phyloP scores from a whole-genome alignment of 1,140 invertebrate species.

The Aplysia californica region DNA sequence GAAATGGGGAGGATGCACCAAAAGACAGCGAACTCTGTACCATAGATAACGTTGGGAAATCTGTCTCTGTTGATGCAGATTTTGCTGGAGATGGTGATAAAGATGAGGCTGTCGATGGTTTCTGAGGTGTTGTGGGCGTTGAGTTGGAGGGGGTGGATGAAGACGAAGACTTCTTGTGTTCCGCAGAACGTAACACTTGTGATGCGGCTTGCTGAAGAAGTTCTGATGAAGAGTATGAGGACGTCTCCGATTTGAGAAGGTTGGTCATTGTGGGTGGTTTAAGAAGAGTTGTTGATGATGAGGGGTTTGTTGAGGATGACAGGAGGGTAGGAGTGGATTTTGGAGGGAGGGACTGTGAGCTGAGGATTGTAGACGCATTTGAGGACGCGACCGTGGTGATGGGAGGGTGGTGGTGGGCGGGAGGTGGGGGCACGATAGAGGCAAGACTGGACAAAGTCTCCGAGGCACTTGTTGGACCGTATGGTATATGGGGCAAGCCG shows the following conservation, averaged over 20 bases:
- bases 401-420: conserved; percentile 11
- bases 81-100: conserved; percentile 24
- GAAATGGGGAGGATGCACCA: conserved; percentile 30
- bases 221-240: background rate
- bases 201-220: background rate
- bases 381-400: background rate
- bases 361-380: background rate
- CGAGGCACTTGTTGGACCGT: conserved; percentile 19
- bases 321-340: background rate
- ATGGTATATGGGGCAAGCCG: conserved; percentile 11
- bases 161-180: background rate
- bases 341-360: background rate
- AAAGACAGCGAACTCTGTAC: background rate
- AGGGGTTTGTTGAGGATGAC: conserved; percentile 17
- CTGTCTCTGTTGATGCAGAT: conserved; percentile 36
- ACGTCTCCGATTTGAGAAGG: background rate
- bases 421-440: conserved; percentile 24
- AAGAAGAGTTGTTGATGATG: conserved; percentile 15
- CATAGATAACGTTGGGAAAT: background rate
- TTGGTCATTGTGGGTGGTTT: too few relatives aligned
- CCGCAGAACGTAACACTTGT: background rate
- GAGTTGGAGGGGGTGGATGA: conserved; percentile 21
- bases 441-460: conserved; percentile 20
- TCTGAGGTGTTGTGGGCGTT: conserved; percentile 19
- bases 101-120: conserved; percentile 35